Evolutionary conservation across 1,140 invertebrate genomes (phyloP), one percentile per base, ranked within the genome.

Genomic region (Pygmarrhopalites habei): DNA sequence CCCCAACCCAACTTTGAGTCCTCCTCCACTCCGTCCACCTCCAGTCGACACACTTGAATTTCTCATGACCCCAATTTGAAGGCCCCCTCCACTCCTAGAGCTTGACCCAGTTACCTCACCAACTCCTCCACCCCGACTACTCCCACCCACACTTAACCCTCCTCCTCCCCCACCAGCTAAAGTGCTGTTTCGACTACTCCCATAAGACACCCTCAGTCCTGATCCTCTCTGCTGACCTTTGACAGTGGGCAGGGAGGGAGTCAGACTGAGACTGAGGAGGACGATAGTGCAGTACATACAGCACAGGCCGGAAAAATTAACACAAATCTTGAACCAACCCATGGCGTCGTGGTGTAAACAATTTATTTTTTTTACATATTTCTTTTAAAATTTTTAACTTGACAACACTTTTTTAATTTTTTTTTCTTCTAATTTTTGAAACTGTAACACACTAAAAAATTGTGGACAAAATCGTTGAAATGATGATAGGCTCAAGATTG

Each of bases 171-270:
- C 12, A 3, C 49, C 49, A 29, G 4, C 15, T n/a, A 52, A 28
- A 25, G 14, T 52, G 2, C 49, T n/a, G 28, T 52, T 52, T 7
- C 49, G 14, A 5, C 14, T 26, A 28, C 23, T 26, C 14, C 49
- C 49, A 28, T 52, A 52, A 7, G 49, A 52, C 23, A 15, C 23
- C 25, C 49, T 21, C 25, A 52, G 49, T 23, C 53, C 53, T 12
- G 7, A 12, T n/a, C 53, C 53, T n/a, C 53, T 56, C 35, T 32
- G 32, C 23, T 56, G 53, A 35, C 29, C 29, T 23, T 56, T 32
- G 5, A 26, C 49, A 10, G 46, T 49, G 39, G 39, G n/a, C 12
- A 41, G n/a, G 17, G n/a, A 25, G n/a, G n/a, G n/a, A 47, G 23
- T 47, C 44, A 5, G 7, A 7, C 7, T 10, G 44, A 47, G n/a